Evolutionary conservation across 2,113 vertebrate genomes (phyloP).

Genomic region (Gasterosteus aculeatus): DNA sequence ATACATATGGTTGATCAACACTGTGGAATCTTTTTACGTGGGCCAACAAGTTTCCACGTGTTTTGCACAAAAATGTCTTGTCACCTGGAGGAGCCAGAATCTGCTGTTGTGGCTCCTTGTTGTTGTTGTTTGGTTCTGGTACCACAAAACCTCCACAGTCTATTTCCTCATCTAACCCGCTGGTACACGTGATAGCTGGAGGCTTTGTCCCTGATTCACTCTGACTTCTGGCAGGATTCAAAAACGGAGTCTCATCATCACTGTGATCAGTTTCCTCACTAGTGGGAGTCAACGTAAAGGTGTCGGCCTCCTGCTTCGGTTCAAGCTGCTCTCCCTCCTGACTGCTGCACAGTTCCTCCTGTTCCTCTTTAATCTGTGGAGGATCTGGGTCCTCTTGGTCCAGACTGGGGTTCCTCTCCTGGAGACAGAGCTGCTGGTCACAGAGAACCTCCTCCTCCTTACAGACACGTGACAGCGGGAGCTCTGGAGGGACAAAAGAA

Average conservation of each 20-base stretch:
- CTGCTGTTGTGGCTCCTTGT: too few relatives aligned
- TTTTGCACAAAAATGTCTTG: too few relatives aligned
- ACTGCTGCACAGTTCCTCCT: background rate
- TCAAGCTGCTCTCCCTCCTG: constrained; percentile 3
- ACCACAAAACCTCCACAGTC: too few relatives aligned
- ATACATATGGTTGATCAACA: too few relatives aligned
- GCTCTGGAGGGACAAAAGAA: background rate
- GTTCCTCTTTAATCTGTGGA: background rate
- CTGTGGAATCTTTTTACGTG: too few relatives aligned
- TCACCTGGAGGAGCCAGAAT: too few relatives aligned
- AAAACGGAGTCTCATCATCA: background rate
- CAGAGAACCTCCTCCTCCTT: background rate
- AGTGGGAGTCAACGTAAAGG: background rate
- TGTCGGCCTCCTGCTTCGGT: constrained; percentile 9
- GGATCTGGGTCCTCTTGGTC: too few relatives aligned
- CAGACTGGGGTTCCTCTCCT: background rate
- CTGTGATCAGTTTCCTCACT: constrained; percentile 3
- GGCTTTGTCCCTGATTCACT: too few relatives aligned
- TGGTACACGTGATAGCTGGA: too few relatives aligned
- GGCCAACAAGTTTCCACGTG: too few relatives aligned
- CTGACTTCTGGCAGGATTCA: background rate
- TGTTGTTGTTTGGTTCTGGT: too few relatives aligned
- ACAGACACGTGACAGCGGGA: background rate
- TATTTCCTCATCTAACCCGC: too few relatives aligned
- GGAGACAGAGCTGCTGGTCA: constrained; percentile 1